phyloP scores from a whole-genome alignment of 2,797 vertebrate species.

The Acestrorhynchus altus region DNA sequence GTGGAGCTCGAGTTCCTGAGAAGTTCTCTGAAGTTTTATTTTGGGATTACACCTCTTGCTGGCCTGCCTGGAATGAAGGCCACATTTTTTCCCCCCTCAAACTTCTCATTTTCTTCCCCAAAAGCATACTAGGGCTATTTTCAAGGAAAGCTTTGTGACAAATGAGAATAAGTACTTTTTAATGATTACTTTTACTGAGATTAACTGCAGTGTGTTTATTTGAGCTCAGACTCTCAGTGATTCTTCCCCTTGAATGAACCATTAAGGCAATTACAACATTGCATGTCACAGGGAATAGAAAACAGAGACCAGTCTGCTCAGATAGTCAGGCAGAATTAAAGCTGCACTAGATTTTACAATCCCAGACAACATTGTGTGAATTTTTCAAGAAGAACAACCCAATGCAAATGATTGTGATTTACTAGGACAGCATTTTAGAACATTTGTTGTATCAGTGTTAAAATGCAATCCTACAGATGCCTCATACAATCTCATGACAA shows the following conservation, averaged over 20 bases:
- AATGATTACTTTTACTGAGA: not conserved
- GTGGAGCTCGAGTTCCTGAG: slow-evolving; percentile 50
- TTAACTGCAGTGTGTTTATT: not conserved
- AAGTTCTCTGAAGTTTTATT: slow-evolving; percentile 62
- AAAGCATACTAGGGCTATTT: not conserved
- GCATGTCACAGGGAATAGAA: slow-evolving; percentile 11
- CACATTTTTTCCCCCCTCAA: not conserved
- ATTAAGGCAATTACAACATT: slow-evolving; percentile 33
- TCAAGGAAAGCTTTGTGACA: not conserved
- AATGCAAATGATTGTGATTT: too few relatives aligned
- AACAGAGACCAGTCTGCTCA: not conserved
- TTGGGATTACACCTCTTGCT: slow-evolving; percentile 39
- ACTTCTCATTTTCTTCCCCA: not conserved
- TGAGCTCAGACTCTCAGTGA: not conserved
- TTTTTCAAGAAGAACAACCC: too few relatives aligned
- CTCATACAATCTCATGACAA: too few relatives aligned
- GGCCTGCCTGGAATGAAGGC: not conserved
- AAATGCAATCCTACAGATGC: too few relatives aligned
- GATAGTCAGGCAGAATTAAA: slow-evolving; percentile 1
- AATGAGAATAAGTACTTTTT: not conserved
- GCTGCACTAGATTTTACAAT: not conserved
- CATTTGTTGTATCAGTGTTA: too few relatives aligned
- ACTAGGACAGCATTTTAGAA: too few relatives aligned
- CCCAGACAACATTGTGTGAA: not conserved
- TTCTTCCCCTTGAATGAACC: slow-evolving; percentile 28